Percentiles rank a stretch among this genome's conserved stretches.
Conservation (phyloP, 2,113 vertebrate genomes). For the Panthera leo region DNA sequence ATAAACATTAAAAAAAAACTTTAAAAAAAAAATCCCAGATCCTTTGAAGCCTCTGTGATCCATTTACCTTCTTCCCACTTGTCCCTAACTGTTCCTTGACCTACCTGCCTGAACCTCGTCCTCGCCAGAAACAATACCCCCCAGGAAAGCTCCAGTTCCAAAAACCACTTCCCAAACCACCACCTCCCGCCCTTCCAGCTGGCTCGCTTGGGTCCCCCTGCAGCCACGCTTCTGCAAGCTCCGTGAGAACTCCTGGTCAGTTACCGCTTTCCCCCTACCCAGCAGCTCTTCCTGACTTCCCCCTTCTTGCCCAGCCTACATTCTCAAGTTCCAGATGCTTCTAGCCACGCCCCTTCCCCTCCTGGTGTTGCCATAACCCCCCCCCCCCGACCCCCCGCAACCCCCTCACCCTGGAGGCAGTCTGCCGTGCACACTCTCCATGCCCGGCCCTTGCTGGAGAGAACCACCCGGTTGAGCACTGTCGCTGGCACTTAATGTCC, state of each 20-base stretch:
- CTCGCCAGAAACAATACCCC: not conserved
- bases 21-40: not conserved
- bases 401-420: not conserved
- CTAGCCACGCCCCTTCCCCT: not conserved
- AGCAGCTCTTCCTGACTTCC: not conserved
- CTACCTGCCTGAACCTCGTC: no score
- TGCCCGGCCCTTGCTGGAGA: not conserved
- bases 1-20: no score
- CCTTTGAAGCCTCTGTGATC: not conserved
- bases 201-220: not conserved
- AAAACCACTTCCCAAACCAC: not conserved
- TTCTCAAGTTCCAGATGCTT: not conserved
- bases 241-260: not conserved
- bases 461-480: fast-evolving
- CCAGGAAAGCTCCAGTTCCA: not conserved
- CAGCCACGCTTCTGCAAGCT: not conserved
- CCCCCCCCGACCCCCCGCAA: not conserved
- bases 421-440: not conserved
- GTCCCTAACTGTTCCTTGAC: not conserved
- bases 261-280: not conserved
- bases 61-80: not conserved
- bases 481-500: not conserved
- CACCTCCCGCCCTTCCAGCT: not conserved
- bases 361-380: not conserved
- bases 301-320: not conserved